These are phyloP conservation scores for Sympetrum striolatum DNA, from an alignment of 2,888 invertebrate species.

Conservation along the genomic window DNA sequence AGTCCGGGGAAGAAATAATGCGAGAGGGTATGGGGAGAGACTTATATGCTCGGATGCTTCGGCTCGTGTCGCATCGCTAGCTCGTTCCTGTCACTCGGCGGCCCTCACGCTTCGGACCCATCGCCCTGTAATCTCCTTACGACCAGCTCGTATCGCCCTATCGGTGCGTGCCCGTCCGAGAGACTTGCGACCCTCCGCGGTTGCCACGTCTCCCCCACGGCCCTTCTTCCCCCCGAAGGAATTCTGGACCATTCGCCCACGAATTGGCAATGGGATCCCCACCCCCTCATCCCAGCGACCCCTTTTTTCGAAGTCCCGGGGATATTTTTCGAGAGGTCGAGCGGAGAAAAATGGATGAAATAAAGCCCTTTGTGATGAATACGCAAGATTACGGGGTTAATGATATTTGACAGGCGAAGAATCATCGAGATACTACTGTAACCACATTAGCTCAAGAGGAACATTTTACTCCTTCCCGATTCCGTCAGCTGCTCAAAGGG, in stretches of 20 bases:
- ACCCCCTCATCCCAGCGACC: not conserved
- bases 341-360: slow-evolving; percentile 1
- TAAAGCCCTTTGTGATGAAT: slow-evolving; percentile 33
- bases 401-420: slow-evolving; percentile 42
- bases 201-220: not conserved
- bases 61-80: not conserved
- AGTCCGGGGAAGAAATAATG: not conserved
- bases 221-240: not conserved
- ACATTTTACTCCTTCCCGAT: not conserved
- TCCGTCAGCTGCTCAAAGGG: not conserved
- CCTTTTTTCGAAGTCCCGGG: not conserved
- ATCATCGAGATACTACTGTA: slow-evolving; percentile 33
- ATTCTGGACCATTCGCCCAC: not conserved
- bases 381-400: slow-evolving; percentile 35
- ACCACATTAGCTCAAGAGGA: slow-evolving; percentile 8
- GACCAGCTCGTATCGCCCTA: not conserved
- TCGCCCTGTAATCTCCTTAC: not conserved
- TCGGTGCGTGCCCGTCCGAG: not conserved
- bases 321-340: not conserved
- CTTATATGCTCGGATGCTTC: not conserved
- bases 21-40: not conserved
- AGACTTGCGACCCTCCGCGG: not conserved
- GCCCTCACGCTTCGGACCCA: not conserved
- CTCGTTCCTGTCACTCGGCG: not conserved
- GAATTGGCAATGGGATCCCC: not conserved